Evolutionary conservation across 2,888 invertebrate species (phyloP), one percentile per base, ranked within the genome.

Genomic region (Hirtodrosophila cameraria): DNA sequence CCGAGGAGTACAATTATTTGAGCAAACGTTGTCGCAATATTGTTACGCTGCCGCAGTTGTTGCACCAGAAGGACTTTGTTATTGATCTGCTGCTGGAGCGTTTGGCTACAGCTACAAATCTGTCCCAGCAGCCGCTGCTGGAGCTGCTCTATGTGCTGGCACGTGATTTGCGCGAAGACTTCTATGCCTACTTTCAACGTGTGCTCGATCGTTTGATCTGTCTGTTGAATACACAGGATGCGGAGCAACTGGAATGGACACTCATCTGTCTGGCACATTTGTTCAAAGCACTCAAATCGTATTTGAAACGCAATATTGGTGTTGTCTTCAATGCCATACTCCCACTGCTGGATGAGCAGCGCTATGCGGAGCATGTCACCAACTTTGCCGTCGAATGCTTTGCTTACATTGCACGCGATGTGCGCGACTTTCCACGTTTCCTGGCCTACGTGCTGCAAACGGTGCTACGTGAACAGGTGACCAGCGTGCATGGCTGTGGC

Each of bases 361-460:
- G 94, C 81, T 89, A 89, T 42, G 96, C 96, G 16, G 93, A 94
- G 64, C 97, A 97, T 88, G 94, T 99, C 15, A 95, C 96, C 75
- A 95, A 95, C 86, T 99, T 99, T 93, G 97, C 98, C 3, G 97
- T 97, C 0, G 98, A 99, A 91, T 96, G 97, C 90, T 98, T 99
- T 92, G 96, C 98, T 0, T 99, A 97, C 92, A 95, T 99, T 1
- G 96, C 97, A 2, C 92, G 98, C 70, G 97, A 97, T 92, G 94
- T 97, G 8, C 94, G 94, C 74, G 96, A 97, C 80, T 95, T 94
- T 80, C 93, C 94, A 23, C 93, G 93, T 45, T 95, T 98, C 88
- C 90, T 97, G 31, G 92, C 92, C 38, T 92, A 95, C 36, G 90
- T 97, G 31, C 90, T 97, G 28, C 92, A 92, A 71, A 93, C 94